Base-by-base conservation (phyloP, 1,140 invertebrate genomes). In the Amphibalanus amphitrite region DNA sequence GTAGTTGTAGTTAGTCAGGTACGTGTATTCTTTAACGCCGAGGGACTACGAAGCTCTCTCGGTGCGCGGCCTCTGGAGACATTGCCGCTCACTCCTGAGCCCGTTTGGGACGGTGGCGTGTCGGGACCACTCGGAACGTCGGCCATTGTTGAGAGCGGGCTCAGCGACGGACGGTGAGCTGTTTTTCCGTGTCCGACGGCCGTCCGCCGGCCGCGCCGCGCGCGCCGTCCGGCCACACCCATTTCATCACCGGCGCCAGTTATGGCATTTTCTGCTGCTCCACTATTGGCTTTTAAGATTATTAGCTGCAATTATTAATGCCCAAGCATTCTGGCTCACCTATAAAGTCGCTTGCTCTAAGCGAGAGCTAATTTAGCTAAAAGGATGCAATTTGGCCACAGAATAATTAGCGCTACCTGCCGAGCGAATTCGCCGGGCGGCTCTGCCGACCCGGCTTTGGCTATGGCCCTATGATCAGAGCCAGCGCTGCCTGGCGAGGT, bases 241-340 rank as follows among this genome's bases (percentile, higher is more conserved):
- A 59, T 6, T 59, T 59, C 47, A 59, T 59, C 47, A 59, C 47
- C 17, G 47, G 13, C 13, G 13, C 20, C 47, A 20, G 47, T 59
- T 59, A 59, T 59, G 47, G 47, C 47, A 59, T 59, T 59, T 59
- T 59, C 47, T 59, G 47, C 20, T 20, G 47, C 47, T 59, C 47
- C 23, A 20, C 47, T 59, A 59, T 59, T 59, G 47, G 47, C 47
- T 59, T 59, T 59, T 59, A 59, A 59, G 47, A 59, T 59, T 59
- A 59, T 59, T 59, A 59, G 47, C 47, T 59, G 47, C 47, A 59
- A 59, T 59, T 59, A 59, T 59, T 59, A 59, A 59, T 59, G 47
- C 47, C 47, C 47, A 59, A 59, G 47, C 20, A 59, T 59, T 59
- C 47, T 59, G 47, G 13, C 47, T 20, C 47, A 59, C 47, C 47